A percentile compares a stretch with the other conserved stretches of the same genome.
These are phyloP conservation scores for Xiphophorus couchianus DNA, from an alignment of 2,113 vertebrate species.

Conservation along the genomic window DNA sequence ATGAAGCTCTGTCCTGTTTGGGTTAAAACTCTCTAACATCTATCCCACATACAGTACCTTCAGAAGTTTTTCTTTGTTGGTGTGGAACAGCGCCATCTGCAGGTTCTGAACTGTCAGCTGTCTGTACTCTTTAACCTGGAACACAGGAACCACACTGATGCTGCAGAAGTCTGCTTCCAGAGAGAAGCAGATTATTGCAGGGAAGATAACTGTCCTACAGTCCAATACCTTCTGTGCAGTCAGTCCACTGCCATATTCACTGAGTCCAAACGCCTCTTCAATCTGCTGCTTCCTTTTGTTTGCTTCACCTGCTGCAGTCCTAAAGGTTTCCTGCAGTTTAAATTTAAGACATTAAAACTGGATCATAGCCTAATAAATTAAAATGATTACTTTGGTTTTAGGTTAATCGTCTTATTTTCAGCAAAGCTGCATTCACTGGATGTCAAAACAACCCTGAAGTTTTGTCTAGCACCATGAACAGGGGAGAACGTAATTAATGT, in stretches of 20 bases:
- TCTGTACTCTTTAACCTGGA: constrained; percentile 2
- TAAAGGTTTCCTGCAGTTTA: background rate
- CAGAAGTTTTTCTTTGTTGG: constrained; percentile 8
- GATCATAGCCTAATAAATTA: too few species aligned
- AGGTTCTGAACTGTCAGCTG: constrained; percentile 12
- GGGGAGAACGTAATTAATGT: too few species aligned
- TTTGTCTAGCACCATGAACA: too few species aligned
- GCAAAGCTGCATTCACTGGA: too few species aligned
- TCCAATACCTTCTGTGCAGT: background rate
- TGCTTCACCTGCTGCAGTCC: background rate
- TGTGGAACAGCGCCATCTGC: constrained; percentile 6
- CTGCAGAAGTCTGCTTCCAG: too few species aligned
- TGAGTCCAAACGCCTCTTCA: background rate
- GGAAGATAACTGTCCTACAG: background rate
- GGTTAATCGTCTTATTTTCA: too few species aligned
- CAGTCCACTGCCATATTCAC: background rate
- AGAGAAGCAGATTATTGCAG: too few species aligned
- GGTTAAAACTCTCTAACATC: background rate
- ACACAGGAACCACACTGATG: too few species aligned
- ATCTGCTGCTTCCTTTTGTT: background rate
- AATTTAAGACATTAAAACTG: too few species aligned
- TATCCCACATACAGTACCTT: background rate
- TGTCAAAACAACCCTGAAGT: too few species aligned
- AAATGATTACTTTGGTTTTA: too few species aligned
- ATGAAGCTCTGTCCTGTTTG: background rate